Evolutionary conservation across 2,888 invertebrate genomes (phyloP), one percentile per base, ranked within the genome.

Genomic region (Metopia argyrocephala): DNA sequence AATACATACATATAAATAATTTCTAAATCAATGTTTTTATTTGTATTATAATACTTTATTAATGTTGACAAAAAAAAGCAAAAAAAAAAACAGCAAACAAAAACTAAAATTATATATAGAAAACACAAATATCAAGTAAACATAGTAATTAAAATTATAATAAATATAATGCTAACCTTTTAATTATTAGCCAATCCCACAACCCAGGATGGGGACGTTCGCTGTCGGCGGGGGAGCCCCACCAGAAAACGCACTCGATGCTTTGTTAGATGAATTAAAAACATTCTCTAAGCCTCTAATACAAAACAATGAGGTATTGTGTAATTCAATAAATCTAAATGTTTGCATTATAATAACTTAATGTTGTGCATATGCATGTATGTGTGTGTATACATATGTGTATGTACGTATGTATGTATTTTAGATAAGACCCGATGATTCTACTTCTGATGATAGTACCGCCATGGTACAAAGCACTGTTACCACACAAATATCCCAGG

Each of bases 231-330:
- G 91, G 91, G 89, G 91, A 91, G 84, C 89, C 90, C 89, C 90
- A 89, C 91, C 96, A 93, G 96, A 97, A 94, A 97, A 97, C 95
- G 96, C 97, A 94, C 96, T 97, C 95, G 97, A 97, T 94, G 96
- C 96, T 94, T 91, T 97, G 95, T 92, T 97, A 95, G 96, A 96
- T 91, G 97, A 97, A 91, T 93, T 97, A 84, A 96, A 97, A 91
- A 96, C 96, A 38, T 96, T 96, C 91, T 94, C 96, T 71, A 94
- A 95, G 89, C 96, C 96, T 65, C 91, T 89, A 84, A 87, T 87
- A 84, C 88, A 85, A 83, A 86, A 85, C 81, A 86, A 86, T 83
- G 90, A 90, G 85, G 90, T 89, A 83, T 85, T 28, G 15, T 9
- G 4, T 27, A 27, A 50, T 6, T 27, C 25, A 38, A 12, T 38